phyloP scores from a whole-genome alignment of 2,888 invertebrate species.

The Rutpela maculata region DNA sequence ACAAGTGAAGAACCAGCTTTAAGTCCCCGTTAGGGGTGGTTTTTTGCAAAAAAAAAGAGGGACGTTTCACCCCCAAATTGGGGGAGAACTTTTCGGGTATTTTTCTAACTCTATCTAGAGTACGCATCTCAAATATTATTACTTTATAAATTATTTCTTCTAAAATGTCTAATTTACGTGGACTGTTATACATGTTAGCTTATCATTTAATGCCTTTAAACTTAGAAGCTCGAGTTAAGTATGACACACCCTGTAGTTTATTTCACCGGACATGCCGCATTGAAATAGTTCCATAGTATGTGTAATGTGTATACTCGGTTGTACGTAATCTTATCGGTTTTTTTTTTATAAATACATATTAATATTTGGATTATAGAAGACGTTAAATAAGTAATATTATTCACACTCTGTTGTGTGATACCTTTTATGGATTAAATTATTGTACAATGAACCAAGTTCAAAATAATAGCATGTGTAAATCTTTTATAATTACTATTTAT shows the following conservation, averaged over 20 bases:
- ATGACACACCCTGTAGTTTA: slow-evolving; percentile 16
- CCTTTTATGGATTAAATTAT: slow-evolving; percentile 28
- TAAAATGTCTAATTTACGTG: no score
- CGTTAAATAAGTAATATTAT: slow-evolving; percentile 13
- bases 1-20: no score
- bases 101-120: no score
- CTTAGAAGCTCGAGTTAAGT: neutral
- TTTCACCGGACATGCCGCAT: neutral
- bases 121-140: no score
- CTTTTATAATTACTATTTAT: neutral
- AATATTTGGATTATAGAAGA: slow-evolving; percentile 9
- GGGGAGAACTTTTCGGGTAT: no score
- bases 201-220: no score
- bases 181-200: no score
- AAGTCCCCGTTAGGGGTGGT: no score
- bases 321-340: slow-evolving; percentile 15
- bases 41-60: no score
- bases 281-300: slow-evolving; percentile 10
- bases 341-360: slow-evolving; percentile 10
- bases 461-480: slow-evolving; percentile 5
- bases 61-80: no score
- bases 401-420: neutral
- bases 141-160: no score
- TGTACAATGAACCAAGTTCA: slow-evolving; percentile 16
- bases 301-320: neutral